Base-by-base conservation (phyloP, 2,888 invertebrate species). In the Caenorhabditis macrosperma region DNA sequence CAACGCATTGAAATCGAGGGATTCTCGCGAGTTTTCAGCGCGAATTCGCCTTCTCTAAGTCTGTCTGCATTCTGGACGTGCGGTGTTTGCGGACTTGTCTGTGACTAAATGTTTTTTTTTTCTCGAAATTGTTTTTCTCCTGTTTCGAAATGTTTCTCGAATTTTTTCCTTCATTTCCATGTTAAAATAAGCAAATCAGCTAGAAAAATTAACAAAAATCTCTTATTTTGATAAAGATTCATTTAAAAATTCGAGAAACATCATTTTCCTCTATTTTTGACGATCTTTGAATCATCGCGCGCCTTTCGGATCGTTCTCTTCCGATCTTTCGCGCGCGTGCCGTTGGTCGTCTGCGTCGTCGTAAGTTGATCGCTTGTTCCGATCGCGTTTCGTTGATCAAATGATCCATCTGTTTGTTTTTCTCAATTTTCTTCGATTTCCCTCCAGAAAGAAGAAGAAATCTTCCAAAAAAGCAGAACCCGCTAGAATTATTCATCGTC, bases 201-300 rank as follows among this genome's bases (percentile, higher is more conserved):
- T 33, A 7, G 6, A 9, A 33, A 33, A 9, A 33, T 33, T 33
- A 33, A 5, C 6, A 33, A 33, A 33, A 33, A 33, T 9, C 6
- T 7, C 5, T 33, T 9, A 33, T 7, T 33, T 33, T 33, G 5
- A 7, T 9, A 33, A 33, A 33, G 5, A 22, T 52, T 64, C 9
- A 4, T 9, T 15, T n/a, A n/a, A 22, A 20, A n/a, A 28, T 50
- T 63, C n/a, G n/a, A n/a, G n/a, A n/a, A n/a, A n/a, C n/a, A n/a
- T 17, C 22, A 46, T 20, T 52, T 67, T 33, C 33, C 33, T 5
- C 9, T 33, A 33, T 33, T 9, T 33, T 9, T 33, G 6, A 33
- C 46, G 67, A 67, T 67, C 55, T 67, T 24, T 67, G 67, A 33
- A 35, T n/a, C n/a, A n/a, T n/a, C n/a, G n/a, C n/a, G n/a, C n/a